Conservation (phyloP, 1,140 invertebrate species). For the Drosophila pallidifrons region DNA sequence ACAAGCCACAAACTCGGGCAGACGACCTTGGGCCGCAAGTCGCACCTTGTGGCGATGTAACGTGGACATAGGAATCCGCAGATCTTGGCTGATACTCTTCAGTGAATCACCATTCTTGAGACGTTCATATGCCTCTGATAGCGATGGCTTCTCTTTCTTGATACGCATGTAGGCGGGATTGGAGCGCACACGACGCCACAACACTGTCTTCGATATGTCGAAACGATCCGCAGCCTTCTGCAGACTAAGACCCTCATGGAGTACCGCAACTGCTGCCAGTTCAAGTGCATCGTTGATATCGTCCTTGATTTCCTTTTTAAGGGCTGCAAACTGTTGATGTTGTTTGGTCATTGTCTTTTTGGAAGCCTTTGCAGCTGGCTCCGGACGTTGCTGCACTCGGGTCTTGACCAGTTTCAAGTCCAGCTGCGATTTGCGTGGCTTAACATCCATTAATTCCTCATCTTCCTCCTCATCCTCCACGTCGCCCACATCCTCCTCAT, state of each 20-base stretch:
- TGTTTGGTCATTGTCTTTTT: conserved; percentile 49
- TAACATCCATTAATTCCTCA: conserved; percentile 55
- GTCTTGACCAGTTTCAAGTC: conserved; percentile 44
- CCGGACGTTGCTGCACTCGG: conserved; percentile 34
- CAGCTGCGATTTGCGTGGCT: conserved; percentile 48
- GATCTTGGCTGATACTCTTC: conserved; percentile 86
- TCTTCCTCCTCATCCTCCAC: conserved; percentile 61
- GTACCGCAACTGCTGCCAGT: conserved; percentile 86
- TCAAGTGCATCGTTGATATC: conserved; percentile 84
- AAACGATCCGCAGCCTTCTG: conserved; percentile 86
- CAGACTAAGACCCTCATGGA: conserved; percentile 86
- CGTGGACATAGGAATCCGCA: conserved; percentile 87
- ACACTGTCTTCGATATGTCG: conserved; percentile 87
- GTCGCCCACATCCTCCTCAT: conserved; percentile 46
- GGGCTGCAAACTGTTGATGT: conserved; percentile 48
- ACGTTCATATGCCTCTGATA: conserved; percentile 86
- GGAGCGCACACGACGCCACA: conserved; percentile 87
- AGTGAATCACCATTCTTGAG: conserved; percentile 87
- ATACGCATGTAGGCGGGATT: conserved; percentile 85
- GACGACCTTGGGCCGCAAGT: conserved; percentile 86
- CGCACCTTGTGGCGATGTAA: conserved; percentile 87
- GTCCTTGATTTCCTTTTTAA: conserved; percentile 62
- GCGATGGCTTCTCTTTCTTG: conserved; percentile 85
- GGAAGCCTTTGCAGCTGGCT: conserved; percentile 14
- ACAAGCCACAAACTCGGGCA: conserved; percentile 85